Evolutionary conservation across 2,888 invertebrate species (phyloP), one percentile per base, ranked within the genome.

Genomic region (Electrophaes corylata): DNA sequence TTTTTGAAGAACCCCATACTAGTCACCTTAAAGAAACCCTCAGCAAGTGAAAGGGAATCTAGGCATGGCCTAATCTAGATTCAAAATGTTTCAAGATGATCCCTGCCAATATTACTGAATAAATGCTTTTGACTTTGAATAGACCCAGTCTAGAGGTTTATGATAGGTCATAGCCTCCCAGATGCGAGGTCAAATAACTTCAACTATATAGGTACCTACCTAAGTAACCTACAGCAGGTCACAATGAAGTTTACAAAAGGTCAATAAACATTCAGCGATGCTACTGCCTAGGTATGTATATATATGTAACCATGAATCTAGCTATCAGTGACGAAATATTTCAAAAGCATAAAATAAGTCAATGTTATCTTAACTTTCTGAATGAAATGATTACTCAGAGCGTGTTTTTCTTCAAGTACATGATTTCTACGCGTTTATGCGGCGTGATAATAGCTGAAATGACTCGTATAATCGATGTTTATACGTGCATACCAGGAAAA

Each of bases 401-500:
- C 60, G 29, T 57, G 55, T 53, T 61, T 55, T 47, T 55, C 40
- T 35, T 26, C 14, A 19, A 48, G 50, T 45, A 62, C 62, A 61
- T 57, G 66, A 61, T 57, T 54, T 50, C 48, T 10, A 29, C 1
- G 19, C 44, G 5, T 16, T 8, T 43, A 20, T 4, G 45, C 40
- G 20, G 57, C 52, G 44, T 43, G 60, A 51, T 59, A 53, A 57
- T 54, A 33, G 11, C 26, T 40, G 46, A 58, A 66, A 57, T 31
- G 43, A 14, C 37, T 41, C 26, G 12, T 50, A 10, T 37, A 40
- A 61, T 57, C 55, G n/a, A 33, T 66, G 64, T 64, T 52, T 62
- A 54, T 50, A 57, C 47, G 46, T 45, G 57, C 20, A 46, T 60
- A 60, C 57, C 54, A 67, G 69, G 67, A 67, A 67, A 65, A 57